Percentiles rank a stretch among this genome's conserved stretches.
phyloP scores from a whole-genome alignment of 2,113 vertebrate species.

The Desmodus rotundus region DNA sequence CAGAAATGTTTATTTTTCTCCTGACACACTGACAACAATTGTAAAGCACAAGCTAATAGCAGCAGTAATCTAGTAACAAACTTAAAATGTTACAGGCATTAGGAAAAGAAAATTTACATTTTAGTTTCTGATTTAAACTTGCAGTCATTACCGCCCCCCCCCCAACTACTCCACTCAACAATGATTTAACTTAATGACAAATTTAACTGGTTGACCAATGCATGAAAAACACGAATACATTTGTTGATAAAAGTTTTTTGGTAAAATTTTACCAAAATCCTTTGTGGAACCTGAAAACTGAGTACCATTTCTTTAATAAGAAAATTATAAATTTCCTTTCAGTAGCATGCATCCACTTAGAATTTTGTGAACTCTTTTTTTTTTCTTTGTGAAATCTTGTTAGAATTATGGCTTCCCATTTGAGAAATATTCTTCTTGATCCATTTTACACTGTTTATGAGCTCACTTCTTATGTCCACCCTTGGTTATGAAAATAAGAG shows the following conservation, averaged over 20 bases:
- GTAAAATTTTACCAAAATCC: not conserved
- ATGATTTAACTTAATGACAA: not conserved
- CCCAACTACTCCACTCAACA: not conserved
- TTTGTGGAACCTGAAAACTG: not conserved
- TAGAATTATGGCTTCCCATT: not conserved
- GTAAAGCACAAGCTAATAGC: not conserved
- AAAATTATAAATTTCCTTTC: not conserved
- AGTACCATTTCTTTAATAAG: not conserved
- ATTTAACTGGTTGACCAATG: not conserved
- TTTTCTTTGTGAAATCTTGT: not conserved
- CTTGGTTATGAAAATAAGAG: not conserved
- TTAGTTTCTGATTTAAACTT: not conserved
- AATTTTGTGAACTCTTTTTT: not conserved
- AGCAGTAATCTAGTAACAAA: not conserved
- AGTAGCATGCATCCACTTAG: not conserved
- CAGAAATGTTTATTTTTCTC: conserved; percentile 20
- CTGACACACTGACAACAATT: not conserved
- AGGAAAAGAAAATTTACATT: not conserved
- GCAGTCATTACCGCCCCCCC: not conserved
- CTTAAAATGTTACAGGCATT: not conserved
- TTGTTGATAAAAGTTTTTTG: not conserved
- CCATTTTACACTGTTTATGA: not conserved
- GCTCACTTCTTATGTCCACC: not conserved
- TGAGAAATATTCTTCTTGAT: not conserved
- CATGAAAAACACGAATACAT: not conserved